Evolutionary conservation across 64 coral and sea anemone genomes (phyloP).

Genomic region (Montipora sp.): DNA sequence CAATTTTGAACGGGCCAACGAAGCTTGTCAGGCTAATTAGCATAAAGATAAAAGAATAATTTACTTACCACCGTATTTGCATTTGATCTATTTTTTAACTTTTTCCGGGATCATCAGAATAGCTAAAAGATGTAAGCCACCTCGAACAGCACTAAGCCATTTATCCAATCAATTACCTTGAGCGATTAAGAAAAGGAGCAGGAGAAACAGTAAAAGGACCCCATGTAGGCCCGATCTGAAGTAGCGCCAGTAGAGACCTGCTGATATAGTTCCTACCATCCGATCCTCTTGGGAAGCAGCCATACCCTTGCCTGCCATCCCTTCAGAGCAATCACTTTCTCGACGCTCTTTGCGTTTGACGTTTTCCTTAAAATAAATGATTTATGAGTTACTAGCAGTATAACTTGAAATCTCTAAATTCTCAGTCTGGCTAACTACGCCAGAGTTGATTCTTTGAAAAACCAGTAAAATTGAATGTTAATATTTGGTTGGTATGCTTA

Average conservation of each 20-base stretch:
- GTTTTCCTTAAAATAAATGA: constrained; percentile 43
- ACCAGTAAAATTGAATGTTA: too few species aligned
- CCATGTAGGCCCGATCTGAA: constrained; percentile 86
- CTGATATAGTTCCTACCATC: constrained; percentile 86
- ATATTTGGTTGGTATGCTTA: too few species aligned
- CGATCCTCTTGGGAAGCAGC: constrained; percentile 70
- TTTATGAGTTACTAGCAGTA: background rate
- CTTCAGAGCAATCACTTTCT: constrained; percentile 71
- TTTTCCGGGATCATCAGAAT: too few species aligned
- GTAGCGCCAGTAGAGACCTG: constrained; percentile 83
- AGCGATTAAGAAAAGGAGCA: constrained; percentile 78
- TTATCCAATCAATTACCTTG: constrained; percentile 61
- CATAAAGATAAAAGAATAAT: too few species aligned
- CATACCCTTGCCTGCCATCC: constrained; percentile 29
- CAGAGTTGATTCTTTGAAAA: too few species aligned
- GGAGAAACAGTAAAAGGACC: constrained; percentile 65
- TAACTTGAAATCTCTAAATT: too few species aligned
- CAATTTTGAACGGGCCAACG: too few species aligned
- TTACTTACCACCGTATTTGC: too few species aligned
- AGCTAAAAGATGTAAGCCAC: background rate
- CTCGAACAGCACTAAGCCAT: background rate
- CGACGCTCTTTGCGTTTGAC: constrained; percentile 57
- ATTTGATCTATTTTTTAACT: too few species aligned
- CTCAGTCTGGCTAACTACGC: too few species aligned
- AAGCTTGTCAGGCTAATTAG: too few species aligned